A percentile compares a stretch with the other conserved stretches of the same genome.
Evolutionary conservation across 2,888 invertebrate species (phyloP).

Genomic region (Lycia hirtaria): DNA sequence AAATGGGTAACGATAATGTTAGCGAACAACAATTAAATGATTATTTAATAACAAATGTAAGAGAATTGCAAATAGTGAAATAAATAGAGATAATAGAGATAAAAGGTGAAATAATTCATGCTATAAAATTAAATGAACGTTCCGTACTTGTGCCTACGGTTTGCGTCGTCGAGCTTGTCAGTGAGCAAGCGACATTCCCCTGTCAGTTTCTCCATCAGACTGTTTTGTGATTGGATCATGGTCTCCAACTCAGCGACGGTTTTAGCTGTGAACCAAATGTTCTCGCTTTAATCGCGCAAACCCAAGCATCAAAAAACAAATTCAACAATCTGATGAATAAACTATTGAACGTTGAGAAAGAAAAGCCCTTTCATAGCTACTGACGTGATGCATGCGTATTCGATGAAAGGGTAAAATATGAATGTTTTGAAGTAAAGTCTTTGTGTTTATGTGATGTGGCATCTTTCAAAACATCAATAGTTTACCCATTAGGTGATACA

Average conservation of each 20-base stretch:
- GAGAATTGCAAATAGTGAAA: slow-evolving; percentile 42
- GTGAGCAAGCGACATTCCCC: slow-evolving; percentile 95
- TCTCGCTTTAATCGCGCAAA: slow-evolving; percentile 72
- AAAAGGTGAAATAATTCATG: slow-evolving; percentile 61
- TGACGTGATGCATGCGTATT: slow-evolving; percentile 74
- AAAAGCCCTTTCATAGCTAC: slow-evolving; percentile 78
- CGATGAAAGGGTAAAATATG: slow-evolving; percentile 84
- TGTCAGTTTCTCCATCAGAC: slow-evolving; percentile 96
- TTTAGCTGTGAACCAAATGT: slow-evolving; percentile 89
- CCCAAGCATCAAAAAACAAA: slow-evolving; percentile 42
- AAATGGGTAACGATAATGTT: slow-evolving; percentile 77
- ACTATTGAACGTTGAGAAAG: slow-evolving; percentile 85
- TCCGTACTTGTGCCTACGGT: slow-evolving; percentile 94
- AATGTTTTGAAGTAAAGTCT: slow-evolving; percentile 76
- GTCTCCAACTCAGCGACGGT: slow-evolving; percentile 95
- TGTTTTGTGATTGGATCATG: slow-evolving; percentile 95
- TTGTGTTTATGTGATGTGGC: slow-evolving; percentile 38
- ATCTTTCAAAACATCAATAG: slow-evolving; percentile 84
- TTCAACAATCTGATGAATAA: slow-evolving; percentile 88
- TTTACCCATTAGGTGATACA: slow-evolving; percentile 71
- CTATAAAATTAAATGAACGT: slow-evolving; percentile 65
- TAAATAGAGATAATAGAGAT: slow-evolving; percentile 44
- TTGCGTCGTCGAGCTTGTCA: slow-evolving; percentile 95
- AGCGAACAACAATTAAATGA: slow-evolving; percentile 29
- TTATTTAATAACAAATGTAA: slow-evolving; percentile 13